Percentiles rank a stretch among this genome's conserved stretches.
Evolutionary conservation across 2,797 vertebrate genomes (phyloP).

Genomic region (Notolabrus celidotus): DNA sequence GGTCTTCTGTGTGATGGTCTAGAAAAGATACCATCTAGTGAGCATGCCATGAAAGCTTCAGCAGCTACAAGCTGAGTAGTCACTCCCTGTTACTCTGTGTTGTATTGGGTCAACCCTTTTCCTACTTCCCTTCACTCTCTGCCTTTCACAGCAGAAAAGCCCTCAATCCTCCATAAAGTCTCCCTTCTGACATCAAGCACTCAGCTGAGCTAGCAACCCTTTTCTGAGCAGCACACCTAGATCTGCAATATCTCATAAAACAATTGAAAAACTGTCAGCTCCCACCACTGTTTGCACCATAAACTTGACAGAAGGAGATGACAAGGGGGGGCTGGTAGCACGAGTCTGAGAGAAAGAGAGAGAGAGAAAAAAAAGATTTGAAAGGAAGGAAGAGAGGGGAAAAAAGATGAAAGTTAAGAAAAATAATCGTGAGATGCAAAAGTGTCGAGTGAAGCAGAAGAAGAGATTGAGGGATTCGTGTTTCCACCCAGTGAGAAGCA

Average conservation of each 20-base stretch:
- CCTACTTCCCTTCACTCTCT: not conserved
- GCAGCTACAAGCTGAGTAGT: too few species aligned
- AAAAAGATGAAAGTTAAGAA: constrained; percentile 16
- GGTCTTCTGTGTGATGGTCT: too few species aligned
- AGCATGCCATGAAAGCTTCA: too few species aligned
- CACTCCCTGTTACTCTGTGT: too few species aligned
- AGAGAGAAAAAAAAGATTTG: not conserved
- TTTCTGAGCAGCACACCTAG: constrained; percentile 31
- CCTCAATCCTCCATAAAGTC: constrained; percentile 22
- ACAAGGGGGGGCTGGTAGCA: constrained; percentile 6
- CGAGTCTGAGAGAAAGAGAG: not conserved
- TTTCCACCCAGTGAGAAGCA: not conserved
- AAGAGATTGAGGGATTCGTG: constrained; percentile 2
- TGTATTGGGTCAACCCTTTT: constrained; percentile 1
- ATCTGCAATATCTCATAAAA: constrained; percentile 53
- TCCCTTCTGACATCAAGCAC: constrained; percentile 23
- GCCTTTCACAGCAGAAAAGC: constrained; percentile 9
- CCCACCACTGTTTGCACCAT: constrained; percentile 36
- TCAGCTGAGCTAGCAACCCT: constrained; percentile 23
- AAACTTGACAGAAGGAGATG: constrained; percentile 40
- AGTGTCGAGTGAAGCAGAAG: constrained; percentile 5
- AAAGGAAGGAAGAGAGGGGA: not conserved
- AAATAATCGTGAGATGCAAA: not conserved
- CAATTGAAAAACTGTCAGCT: constrained; percentile 53
- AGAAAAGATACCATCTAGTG: too few species aligned